phyloP scores from a whole-genome alignment of 2,888 invertebrate genomes.

The Nysson spinosus region DNA sequence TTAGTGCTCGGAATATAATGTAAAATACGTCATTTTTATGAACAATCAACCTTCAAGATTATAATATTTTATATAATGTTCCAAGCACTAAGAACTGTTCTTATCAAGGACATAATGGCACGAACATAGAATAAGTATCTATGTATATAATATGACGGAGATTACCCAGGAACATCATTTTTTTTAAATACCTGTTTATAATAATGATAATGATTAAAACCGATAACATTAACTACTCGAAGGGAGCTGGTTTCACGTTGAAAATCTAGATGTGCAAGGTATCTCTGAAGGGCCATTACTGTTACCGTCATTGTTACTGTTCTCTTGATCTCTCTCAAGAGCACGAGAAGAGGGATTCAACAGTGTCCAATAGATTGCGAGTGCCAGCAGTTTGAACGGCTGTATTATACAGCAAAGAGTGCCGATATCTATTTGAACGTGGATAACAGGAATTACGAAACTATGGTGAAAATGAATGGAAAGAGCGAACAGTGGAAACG shows the following conservation, averaged over 20 bases:
- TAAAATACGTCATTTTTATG: too few relatives aligned
- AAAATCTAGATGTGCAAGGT: slow-evolving; percentile 54
- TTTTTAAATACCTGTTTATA: too few relatives aligned
- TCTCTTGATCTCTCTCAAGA: slow-evolving; percentile 55
- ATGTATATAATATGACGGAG: too few relatives aligned
- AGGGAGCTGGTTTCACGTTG: slow-evolving; percentile 32
- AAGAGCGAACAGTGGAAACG: slow-evolving; percentile 28
- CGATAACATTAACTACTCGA: slow-evolving; percentile 33
- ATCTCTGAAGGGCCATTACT: slow-evolving; percentile 56
- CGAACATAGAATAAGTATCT: too few relatives aligned
- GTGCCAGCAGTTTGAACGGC: slow-evolving; percentile 54
- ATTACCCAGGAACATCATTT: too few relatives aligned
- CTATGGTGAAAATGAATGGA: slow-evolving; percentile 24
- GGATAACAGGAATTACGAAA: slow-evolving; percentile 41
- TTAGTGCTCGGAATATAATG: too few relatives aligned
- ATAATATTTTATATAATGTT: too few relatives aligned
- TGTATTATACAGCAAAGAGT: slow-evolving; percentile 60
- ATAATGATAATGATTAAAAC: slow-evolving; percentile 36
- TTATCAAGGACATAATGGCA: too few relatives aligned
- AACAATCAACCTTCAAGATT: too few relatives aligned
- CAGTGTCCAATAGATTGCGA: slow-evolving; percentile 52
- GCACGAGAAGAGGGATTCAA: slow-evolving; percentile 48
- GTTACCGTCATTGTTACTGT: slow-evolving; percentile 55
- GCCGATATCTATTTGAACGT: slow-evolving; percentile 60
- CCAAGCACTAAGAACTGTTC: too few relatives aligned